Evolutionary conservation across 1,140 invertebrate species (phyloP).

Genomic region (Drosophila lowei): DNA sequence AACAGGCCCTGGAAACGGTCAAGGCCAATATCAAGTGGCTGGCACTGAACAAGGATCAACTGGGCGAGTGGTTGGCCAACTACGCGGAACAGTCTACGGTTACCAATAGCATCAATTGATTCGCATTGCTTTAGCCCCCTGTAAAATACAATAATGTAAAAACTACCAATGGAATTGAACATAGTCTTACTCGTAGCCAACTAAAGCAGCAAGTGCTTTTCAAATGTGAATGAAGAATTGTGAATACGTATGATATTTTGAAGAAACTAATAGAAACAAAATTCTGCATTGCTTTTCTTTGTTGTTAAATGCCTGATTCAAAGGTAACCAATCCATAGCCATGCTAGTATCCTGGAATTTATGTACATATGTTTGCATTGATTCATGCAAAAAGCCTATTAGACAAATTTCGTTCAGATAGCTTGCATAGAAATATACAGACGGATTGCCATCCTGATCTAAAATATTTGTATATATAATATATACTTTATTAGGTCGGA

Average conservation of each 20-base stretch:
- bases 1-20: slow-evolving; percentile 90
- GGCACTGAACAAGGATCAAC: slow-evolving; percentile 83
- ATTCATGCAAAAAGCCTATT: too few relatives aligned
- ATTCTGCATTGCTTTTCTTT: too few relatives aligned
- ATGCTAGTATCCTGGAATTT: too few relatives aligned
- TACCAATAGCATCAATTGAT: slow-evolving; percentile 61
- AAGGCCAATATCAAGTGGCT: slow-evolving; percentile 93
- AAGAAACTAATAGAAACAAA: too few relatives aligned
- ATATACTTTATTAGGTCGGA: too few relatives aligned
- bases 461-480: too few relatives aligned
- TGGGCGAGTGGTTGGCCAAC: slow-evolving; percentile 85
- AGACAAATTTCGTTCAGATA: too few relatives aligned
- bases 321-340: too few relatives aligned
- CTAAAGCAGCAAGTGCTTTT: slow-evolving; percentile 51
- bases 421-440: too few relatives aligned
- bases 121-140: slow-evolving; percentile 3
- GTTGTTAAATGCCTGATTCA: too few relatives aligned
- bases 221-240: slow-evolving; percentile 71
- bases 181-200: slow-evolving; percentile 60
- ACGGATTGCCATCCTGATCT: too few relatives aligned
- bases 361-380: too few relatives aligned
- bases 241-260: slow-evolving; percentile 68
- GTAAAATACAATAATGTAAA: slow-evolving; percentile 70
- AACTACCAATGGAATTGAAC: slow-evolving; percentile 61
- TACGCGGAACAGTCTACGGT: slow-evolving; percentile 37